A percentile compares a stretch with the other conserved stretches of the same genome.
Conservation (phyloP, 2,797 vertebrate genomes). For the Coranthus polyacanthus region DNA sequence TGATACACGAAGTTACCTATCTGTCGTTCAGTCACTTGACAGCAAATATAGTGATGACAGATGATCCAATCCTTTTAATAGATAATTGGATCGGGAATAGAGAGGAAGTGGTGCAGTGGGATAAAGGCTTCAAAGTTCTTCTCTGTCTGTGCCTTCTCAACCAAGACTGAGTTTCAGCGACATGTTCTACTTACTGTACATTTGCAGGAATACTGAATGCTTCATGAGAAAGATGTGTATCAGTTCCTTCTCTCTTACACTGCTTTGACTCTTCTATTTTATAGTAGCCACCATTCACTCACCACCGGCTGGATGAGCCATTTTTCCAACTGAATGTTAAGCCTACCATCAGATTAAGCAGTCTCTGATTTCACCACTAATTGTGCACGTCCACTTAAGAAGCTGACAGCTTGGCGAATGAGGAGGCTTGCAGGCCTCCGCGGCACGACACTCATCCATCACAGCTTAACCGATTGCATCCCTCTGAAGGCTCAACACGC, state of each 20-base stretch:
- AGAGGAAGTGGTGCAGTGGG: slow-evolving; percentile 1
- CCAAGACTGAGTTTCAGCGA: slow-evolving; percentile 18
- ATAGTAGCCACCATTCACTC: slow-evolving; percentile 76
- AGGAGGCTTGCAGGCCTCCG: slow-evolving; percentile 84
- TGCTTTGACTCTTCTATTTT: slow-evolving; percentile 65
- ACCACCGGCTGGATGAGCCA: slow-evolving; percentile 77
- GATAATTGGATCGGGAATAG: slow-evolving; percentile 10
- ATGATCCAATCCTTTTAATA: slow-evolving; percentile 14
- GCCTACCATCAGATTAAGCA: slow-evolving; percentile 90
- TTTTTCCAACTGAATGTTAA: slow-evolving; percentile 84
- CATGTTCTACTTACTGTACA: slow-evolving; percentile 41
- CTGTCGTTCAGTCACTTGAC: slow-evolving; percentile 38
- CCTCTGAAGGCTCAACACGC: slow-evolving; percentile 86
- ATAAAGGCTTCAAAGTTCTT: slow-evolving; percentile 30
- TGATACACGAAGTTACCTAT: slow-evolving; percentile 43
- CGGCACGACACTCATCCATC: slow-evolving; percentile 91
- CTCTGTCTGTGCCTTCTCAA: slow-evolving; percentile 13
- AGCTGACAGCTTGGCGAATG: slow-evolving; percentile 90
- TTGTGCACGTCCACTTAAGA: slow-evolving; percentile 93
- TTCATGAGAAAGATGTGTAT: slow-evolving; percentile 83
- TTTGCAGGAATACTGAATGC: slow-evolving; percentile 65
- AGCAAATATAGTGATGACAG: slow-evolving; percentile 8
- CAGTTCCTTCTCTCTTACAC: slow-evolving; percentile 73
- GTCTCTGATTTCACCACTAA: slow-evolving; percentile 93
- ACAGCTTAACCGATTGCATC: slow-evolving; percentile 92